Percentiles rank a stretch among this genome's conserved stretches.
Conservation (phyloP, 2,113 vertebrate species). For the Leptocoma aspasia region DNA sequence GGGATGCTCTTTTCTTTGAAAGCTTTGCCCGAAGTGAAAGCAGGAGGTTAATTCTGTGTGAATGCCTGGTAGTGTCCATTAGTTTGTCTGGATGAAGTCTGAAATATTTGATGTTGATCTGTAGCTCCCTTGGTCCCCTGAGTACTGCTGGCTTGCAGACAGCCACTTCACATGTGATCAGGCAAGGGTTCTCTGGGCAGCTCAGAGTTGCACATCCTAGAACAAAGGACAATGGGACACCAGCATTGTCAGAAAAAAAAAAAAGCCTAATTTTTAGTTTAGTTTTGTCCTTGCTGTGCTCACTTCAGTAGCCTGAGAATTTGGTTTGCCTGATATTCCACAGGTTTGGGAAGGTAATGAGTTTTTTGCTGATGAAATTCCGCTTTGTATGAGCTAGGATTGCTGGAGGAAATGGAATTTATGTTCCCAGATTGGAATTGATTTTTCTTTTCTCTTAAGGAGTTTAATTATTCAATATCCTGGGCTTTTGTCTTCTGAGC, state of each 20-base stretch:
- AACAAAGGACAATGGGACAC: neutral
- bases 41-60: conserved; percentile 23
- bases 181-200: neutral
- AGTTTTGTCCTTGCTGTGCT: neutral
- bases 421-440: neutral
- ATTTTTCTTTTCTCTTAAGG: conserved; percentile 34
- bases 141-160: neutral
- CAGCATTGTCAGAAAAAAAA: neutral
- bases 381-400: neutral
- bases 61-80: conserved; percentile 4
- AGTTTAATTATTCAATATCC: conserved; percentile 42
- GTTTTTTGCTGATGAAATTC: neutral
- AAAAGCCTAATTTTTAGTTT: neutral
- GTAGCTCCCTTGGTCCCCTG: neutral
- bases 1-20: conserved; percentile 40
- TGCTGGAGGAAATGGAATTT: neutral
- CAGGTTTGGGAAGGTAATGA: neutral
- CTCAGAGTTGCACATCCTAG: neutral
- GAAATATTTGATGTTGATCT: conserved; percentile 30
- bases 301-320: neutral
- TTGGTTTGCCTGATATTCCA: neutral
- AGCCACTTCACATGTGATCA: neutral
- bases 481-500: neutral
- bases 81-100: conserved; percentile 8
- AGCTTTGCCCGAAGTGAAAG: neutral